Base-by-base conservation (phyloP, 2,797 vertebrate species). In the Malacoraja senta region DNA sequence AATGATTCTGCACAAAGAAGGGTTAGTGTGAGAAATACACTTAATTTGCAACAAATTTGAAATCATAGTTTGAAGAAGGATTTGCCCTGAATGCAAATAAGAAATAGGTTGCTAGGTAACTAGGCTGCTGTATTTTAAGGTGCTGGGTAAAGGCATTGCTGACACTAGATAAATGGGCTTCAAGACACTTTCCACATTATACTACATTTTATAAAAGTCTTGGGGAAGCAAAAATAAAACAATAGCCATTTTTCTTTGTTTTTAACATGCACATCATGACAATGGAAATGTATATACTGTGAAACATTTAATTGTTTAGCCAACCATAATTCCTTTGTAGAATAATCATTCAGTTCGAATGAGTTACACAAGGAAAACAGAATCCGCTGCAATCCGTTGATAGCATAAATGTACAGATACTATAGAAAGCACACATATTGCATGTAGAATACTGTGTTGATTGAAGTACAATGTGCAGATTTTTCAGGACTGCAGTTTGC, bases 61-160 rank as follows among this genome's bases (percentile, higher is more conserved):
- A 74, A 38, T 53, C 72, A 35, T 65, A 29, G 29, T 76, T 53
- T 76, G 71, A 76, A 38, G 38, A 26, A 92, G 35, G 90, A 92
- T 92, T 92, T 92, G 35, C 71, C 76, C 38, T 13, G 71, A 71
- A 74, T 92, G 90, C 72, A 92, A 92, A 92, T 92, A 92, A 53
- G 90, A 68, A 88, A 35, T 65, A 63, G 35, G 90, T 92, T 92
- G 90, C 90, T 92, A 92, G 90, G 90, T 92, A 92, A 92, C 90
- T 44, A 76, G 58, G 90, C 90, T 92, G 90, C 90, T 76, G 24
- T 71, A 74, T 92, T 92, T 91, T 76, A 92, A 58, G 90, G 90
- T 91, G 68, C 71, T 53, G 32, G 88, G 68, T 91, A 74, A 26
- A 91, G 68, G 68, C 90, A 71, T 24, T 53, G 71, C 90, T 92